A percentile compares a stretch with the other conserved stretches of the same genome.
These are phyloP conservation scores for Chaetops frenatus DNA, from an alignment of 2,113 vertebrate species.

Conservation along the genomic window DNA sequence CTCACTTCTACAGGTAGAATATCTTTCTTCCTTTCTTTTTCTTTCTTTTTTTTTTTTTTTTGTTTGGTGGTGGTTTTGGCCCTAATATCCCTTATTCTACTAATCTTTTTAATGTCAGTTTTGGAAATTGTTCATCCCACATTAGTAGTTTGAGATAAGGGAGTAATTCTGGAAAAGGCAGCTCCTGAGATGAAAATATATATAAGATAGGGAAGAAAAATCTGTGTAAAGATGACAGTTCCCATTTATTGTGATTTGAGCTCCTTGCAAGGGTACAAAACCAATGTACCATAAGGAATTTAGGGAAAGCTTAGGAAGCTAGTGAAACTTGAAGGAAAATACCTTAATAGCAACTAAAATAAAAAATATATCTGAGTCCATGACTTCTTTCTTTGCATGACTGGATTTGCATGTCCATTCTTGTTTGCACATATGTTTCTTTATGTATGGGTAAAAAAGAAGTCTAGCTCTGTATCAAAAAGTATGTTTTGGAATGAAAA, in stretches of 20 bases:
- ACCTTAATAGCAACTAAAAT: neutral
- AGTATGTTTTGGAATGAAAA: neutral
- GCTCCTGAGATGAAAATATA: neutral
- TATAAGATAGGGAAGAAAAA: neutral
- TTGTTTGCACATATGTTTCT: neutral
- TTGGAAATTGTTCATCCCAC: neutral
- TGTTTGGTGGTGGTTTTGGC: neutral
- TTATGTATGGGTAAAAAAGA: neutral
- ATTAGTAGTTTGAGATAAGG: neutral
- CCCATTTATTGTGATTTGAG: neutral
- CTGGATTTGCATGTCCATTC: neutral
- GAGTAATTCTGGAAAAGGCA: neutral
- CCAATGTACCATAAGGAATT: neutral
- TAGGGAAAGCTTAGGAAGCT: neutral
- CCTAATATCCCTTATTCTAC: neutral
- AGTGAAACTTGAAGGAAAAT: neutral
- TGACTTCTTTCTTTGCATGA: fast-evolving
- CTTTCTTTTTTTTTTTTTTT: neutral
- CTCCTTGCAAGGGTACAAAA: neutral
- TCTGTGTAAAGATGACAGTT: neutral
- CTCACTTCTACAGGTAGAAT: neutral
- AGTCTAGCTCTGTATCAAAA: neutral
- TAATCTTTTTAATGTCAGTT: neutral
- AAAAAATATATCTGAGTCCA: neutral
- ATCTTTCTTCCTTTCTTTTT: neutral